Percentiles rank a stretch among this genome's conserved stretches.
These are phyloP conservation scores for Megaceryle alcyon DNA, from an alignment of 2,797 vertebrate species.

Conservation along the genomic window DNA sequence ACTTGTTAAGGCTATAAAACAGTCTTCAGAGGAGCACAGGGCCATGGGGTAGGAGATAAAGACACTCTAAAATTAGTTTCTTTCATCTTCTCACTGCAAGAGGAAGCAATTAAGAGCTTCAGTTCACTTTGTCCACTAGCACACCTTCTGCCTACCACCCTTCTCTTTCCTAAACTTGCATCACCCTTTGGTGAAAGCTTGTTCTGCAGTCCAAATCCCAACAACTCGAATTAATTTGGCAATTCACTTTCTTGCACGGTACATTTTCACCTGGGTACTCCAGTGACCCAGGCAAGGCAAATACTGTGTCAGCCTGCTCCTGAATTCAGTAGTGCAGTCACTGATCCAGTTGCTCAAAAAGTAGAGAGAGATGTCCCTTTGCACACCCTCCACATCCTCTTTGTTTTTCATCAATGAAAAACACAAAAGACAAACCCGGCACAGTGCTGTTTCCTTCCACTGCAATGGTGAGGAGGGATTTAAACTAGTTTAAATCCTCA, in stretches of 20 bases:
- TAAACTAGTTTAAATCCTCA: background rate
- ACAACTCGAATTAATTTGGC: background rate
- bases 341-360: background rate
- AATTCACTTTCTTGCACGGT: background rate
- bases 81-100: background rate
- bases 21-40: background rate
- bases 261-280: background rate
- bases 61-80: background rate
- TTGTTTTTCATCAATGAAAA: background rate
- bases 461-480: background rate
- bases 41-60: background rate
- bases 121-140: background rate
- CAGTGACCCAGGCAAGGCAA: background rate
- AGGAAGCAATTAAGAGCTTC: background rate
- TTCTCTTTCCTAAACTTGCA: background rate
- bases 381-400: background rate
- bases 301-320: background rate
- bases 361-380: background rate
- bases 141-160: background rate
- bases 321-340: background rate
- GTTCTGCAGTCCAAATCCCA: background rate
- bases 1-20: background rate
- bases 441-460: background rate
- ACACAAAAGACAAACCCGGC: background rate
- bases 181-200: background rate